Evolutionary conservation across 1,140 invertebrate genomes (phyloP), one percentile per base, ranked within the genome.

Genomic region (Musca vetustissima): DNA sequence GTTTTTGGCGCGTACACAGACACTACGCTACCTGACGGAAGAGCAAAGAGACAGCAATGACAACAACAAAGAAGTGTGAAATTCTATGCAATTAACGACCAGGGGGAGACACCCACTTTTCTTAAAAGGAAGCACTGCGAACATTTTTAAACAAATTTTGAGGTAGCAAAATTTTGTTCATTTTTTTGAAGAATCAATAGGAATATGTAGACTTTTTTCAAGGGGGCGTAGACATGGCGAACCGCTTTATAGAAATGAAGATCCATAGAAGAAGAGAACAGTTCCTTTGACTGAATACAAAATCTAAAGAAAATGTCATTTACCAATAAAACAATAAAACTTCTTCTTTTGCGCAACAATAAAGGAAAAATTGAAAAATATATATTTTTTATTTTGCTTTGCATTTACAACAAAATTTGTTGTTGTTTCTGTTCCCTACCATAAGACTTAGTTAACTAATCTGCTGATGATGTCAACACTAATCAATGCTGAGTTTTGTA

Each of bases 391-490:
- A n/a, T n/a, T n/a, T n/a, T n/a, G n/a, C n/a, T n/a, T n/a, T n/a
- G n/a, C n/a, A n/a, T n/a, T n/a, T n/a, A 28, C n/a, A n/a, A n/a
- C n/a, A n/a, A 28, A 28, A 28, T 28, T 8, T 68, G 17, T 47
- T n/a, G n/a, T n/a, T n/a, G n/a, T n/a, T n/a, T n/a, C n/a, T n/a
- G n/a, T n/a, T n/a, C n/a, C n/a, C n/a, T n/a, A n/a, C n/a, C n/a
- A n/a, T n/a, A 50, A 68, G 52, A 67, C 15, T 57, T 64, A 28
- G 22, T n/a, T 65, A 57, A 25, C 32, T 22, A 36, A 74, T 71
- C 50, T 76, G 73, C 75, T 73, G 71, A 78, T 79, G 70, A 75
- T 80, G 78, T 79, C 77, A 79, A 71, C 77, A 75, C 73, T 66
- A 59, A 64, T 69, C 67, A 69, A 64, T 52, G 48, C n/a, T n/a